A percentile compares a stretch with the other conserved stretches of the same genome.
Evolutionary conservation across 2,797 vertebrate species (phyloP).

Genomic region (Rhinogobio ventralis): DNA sequence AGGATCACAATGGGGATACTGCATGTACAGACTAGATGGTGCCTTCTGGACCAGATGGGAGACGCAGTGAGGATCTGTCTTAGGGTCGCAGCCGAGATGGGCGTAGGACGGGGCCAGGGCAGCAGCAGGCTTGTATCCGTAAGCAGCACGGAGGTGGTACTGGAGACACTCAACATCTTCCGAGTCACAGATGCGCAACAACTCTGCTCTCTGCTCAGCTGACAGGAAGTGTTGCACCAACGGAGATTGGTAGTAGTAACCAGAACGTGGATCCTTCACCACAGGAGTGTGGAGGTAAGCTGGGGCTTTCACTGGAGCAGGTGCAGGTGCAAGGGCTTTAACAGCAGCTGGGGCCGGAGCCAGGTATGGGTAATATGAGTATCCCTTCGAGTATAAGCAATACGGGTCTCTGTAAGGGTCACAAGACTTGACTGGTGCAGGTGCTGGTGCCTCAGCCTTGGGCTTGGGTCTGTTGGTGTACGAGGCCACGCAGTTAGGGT

Average conservation of each 20-base stretch:
- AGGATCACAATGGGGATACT: slow-evolving; percentile 78
- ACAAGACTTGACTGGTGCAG: slow-evolving; percentile 77
- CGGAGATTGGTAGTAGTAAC: slow-evolving; percentile 74
- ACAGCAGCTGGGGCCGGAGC: slow-evolving; percentile 61
- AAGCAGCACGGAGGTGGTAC: slow-evolving; percentile 80
- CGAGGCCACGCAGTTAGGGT: slow-evolving; percentile 77
- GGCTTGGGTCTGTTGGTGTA: slow-evolving; percentile 68
- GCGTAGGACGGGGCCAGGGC: slow-evolving; percentile 75
- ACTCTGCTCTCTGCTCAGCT: slow-evolving; percentile 78
- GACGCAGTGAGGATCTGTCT: slow-evolving; percentile 74
- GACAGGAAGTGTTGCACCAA: slow-evolving; percentile 73
- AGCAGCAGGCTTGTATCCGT: slow-evolving; percentile 70
- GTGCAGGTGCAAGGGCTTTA: slow-evolving; percentile 52
- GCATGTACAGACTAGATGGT: slow-evolving; percentile 72
- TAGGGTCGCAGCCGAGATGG: slow-evolving; percentile 80
- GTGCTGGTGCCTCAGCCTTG: slow-evolving; percentile 71
- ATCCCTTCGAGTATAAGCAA: slow-evolving; percentile 74
- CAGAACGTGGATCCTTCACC: slow-evolving; percentile 66
- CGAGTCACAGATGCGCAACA: slow-evolving; percentile 78
- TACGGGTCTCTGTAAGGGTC: slow-evolving; percentile 80
- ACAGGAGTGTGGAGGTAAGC: slow-evolving; percentile 56
- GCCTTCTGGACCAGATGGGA: slow-evolving; percentile 72
- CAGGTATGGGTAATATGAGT: slow-evolving; percentile 75
- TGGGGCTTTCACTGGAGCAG: slow-evolving; percentile 63
- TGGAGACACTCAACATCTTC: slow-evolving; percentile 82